Percentiles rank a stretch among this genome's conserved stretches.
Evolutionary conservation across 2,797 vertebrate species (phyloP).

Genomic region (Pseudomugil tenellus): DNA sequence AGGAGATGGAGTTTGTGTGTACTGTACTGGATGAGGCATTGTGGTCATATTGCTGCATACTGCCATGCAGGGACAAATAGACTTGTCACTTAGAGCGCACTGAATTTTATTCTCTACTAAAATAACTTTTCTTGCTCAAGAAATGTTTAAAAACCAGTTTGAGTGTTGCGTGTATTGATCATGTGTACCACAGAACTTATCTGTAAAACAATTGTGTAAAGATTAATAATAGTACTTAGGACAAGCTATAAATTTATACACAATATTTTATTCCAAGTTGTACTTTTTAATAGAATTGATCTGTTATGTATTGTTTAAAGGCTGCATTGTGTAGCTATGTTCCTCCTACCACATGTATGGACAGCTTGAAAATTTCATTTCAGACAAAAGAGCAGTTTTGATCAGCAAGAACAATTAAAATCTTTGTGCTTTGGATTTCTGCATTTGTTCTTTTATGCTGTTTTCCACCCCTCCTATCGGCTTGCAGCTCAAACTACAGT

Average conservation of each 20-base stretch:
- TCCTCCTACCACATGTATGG: conserved; percentile 15
- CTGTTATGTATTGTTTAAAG: background rate
- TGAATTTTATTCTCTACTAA: conserved; percentile 43
- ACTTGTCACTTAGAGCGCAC: conserved; percentile 27
- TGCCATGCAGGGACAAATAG: conserved; percentile 38
- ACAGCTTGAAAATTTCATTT: conserved; percentile 40
- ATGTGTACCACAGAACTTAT: too few relatives aligned
- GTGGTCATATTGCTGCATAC: conserved; percentile 49
- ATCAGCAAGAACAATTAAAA: conserved; percentile 65
- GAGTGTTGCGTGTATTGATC: too few relatives aligned
- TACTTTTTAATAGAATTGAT: conserved; percentile 6
- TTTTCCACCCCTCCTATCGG: conserved; percentile 72
- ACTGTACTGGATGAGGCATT: conserved; percentile 29
- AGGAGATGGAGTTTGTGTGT: conserved; percentile 1
- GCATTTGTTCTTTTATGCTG: conserved; percentile 67
- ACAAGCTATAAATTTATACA: accelerated
- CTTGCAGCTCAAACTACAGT: conserved; percentile 73
- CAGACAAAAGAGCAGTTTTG: conserved; percentile 52
- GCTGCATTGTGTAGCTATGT: background rate
- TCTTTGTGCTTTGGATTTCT: conserved; percentile 68
- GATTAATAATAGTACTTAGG: too few relatives aligned
- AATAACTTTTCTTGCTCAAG: background rate
- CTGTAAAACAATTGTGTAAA: too few relatives aligned
- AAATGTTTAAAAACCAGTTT: background rate
- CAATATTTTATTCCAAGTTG: background rate